phyloP scores from a whole-genome alignment of 2,797 vertebrate species.

The Ispidina lecontei region DNA sequence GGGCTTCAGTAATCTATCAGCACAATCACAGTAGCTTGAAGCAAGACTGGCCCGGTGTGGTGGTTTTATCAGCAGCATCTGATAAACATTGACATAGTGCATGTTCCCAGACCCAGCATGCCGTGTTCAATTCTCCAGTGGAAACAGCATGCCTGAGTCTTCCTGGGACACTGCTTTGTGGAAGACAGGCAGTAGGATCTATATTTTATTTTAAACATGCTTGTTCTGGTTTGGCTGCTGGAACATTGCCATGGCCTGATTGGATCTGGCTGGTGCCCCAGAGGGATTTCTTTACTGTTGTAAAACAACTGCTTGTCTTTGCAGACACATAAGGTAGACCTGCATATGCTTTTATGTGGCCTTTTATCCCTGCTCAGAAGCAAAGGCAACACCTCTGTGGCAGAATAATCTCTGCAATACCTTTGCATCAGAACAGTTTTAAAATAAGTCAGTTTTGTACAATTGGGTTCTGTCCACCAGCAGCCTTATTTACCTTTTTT shows the following conservation, averaged over 20 bases:
- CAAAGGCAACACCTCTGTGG: not conserved
- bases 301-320: not conserved
- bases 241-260: not conserved
- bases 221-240: slow-evolving; percentile 26
- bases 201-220: slow-evolving; percentile 12
- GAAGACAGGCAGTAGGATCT: not conserved
- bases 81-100: not conserved
- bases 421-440: not conserved
- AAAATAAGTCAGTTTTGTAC: not conserved
- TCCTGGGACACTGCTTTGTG: not conserved
- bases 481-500: not conserved
- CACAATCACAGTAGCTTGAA: not conserved
- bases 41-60: not conserved
- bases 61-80: not conserved
- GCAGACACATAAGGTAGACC: not conserved
- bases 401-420: not conserved
- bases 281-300: not conserved
- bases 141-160: not conserved
- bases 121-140: not conserved
- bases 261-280: not conserved
- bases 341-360: not conserved
- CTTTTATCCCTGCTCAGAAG: not conserved
- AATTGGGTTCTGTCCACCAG: not conserved
- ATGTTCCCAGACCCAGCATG: not conserved
- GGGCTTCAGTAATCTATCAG: not conserved